phyloP scores from a whole-genome alignment of 1,140 invertebrate genomes.

The Tetranychus cinnabarinus region DNA sequence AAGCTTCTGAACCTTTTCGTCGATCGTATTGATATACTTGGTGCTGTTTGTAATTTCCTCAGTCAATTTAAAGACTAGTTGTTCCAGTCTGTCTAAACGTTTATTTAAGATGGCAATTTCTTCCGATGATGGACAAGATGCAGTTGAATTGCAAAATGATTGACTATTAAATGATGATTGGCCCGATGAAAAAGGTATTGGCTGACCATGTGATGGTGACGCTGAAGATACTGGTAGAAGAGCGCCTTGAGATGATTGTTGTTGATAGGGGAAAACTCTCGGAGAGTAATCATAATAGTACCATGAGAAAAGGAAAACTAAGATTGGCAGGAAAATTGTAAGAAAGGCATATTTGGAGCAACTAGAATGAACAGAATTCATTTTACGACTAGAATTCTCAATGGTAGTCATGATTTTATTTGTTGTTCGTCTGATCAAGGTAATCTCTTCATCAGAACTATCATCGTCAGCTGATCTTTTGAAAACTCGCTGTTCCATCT shows the following conservation, averaged over 20 bases:
- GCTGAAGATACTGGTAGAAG: not conserved
- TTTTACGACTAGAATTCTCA: not conserved
- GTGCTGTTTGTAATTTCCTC: not conserved
- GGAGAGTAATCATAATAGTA: not conserved
- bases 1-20: not conserved
- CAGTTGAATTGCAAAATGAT: not conserved
- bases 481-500: not conserved
- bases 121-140: not conserved
- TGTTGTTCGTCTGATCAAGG: not conserved
- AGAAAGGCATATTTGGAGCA: not conserved
- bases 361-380: not conserved
- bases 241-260: not conserved
- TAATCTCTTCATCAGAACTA: constrained; percentile 2
- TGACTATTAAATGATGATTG: not conserved
- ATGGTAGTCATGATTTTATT: constrained; percentile 1
- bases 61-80: not conserved
- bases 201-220: not conserved
- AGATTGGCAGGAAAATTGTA: not conserved
- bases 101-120: not conserved
- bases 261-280: not conserved
- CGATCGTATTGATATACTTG: not conserved
- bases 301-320: not conserved
- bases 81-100: not conserved
- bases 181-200: not conserved
- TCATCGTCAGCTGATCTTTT: not conserved